A percentile compares a stretch with the other conserved stretches of the same genome.
phyloP scores from a whole-genome alignment of 1,140 invertebrate species.

The Daktulosphaira vitifoliae region DNA sequence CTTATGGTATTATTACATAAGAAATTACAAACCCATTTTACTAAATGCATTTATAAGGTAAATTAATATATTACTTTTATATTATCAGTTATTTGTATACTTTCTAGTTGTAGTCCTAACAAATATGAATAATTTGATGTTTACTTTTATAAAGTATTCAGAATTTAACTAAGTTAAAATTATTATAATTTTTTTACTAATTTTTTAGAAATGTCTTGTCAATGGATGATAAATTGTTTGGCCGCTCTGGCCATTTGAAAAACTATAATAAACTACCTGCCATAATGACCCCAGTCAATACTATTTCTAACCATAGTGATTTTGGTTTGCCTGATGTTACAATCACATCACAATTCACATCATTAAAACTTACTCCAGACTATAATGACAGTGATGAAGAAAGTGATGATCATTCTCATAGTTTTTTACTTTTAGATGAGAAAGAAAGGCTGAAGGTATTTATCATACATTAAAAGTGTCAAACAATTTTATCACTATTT shows the following conservation, averaged over 20 bases:
- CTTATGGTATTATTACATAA: not conserved
- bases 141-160: not conserved
- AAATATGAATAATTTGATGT: not conserved
- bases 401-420: constrained; percentile 37
- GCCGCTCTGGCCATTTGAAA: constrained; percentile 11
- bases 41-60: constrained; percentile 26
- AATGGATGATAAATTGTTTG: constrained; percentile 20
- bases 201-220: constrained; percentile 22
- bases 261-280: constrained; percentile 20
- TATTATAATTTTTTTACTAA: not conserved
- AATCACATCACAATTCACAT: constrained; percentile 39
- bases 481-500: no score
- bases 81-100: no score
- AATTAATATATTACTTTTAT: no score
- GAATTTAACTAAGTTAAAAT: no score
- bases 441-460: constrained; percentile 46
- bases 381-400: constrained; percentile 34
- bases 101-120: no score
- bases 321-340: constrained; percentile 39
- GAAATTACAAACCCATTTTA: not conserved
- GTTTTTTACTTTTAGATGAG: constrained; percentile 51
- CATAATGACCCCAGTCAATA: constrained; percentile 20
- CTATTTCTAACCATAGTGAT: constrained; percentile 10
- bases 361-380: constrained; percentile 38
- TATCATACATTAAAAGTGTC: no score